Base-by-base conservation (phyloP, 2,797 vertebrate species). In the Anabacerthia variegaticeps region DNA sequence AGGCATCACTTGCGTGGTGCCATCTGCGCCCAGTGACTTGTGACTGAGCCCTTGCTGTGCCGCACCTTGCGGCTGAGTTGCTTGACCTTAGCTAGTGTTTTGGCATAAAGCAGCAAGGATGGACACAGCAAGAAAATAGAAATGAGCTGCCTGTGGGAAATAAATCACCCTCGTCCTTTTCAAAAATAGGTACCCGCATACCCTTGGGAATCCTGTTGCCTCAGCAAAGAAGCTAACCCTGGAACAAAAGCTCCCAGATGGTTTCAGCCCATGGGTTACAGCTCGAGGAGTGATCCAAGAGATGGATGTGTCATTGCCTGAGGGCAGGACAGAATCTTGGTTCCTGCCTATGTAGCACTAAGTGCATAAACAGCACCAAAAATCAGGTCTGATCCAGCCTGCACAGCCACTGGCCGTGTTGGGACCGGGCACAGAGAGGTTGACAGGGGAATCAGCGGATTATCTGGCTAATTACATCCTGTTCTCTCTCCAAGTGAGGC, bases 401-500 rank as follows among this genome's bases (percentile, higher is more conserved):
- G 87, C 44, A 32, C 89, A 92, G 91, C 82, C 91, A 85, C 71
- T 52, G 48, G 10, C 20, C 3, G 1, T 63, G 89, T 81, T 3
- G 2, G 68, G 85, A 84, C 51, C 0, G 3, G 82, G 66, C 85
- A 89, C 72, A 46, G n/a, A 41, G 75, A 91, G 76, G 92, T 91
- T 9, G 4, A 93, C 39, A 36, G 59, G 85, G 90, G 55, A 94
- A 81, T n/a, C 89, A 90, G 88, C 74, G 85, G 96, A 95, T 96
- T 96, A 96, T 87, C 88, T 81, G 91, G 66, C 79, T 97, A 96
- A 96, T 97, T 95, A 81, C 91, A 96, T 97, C 96, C 96, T 88
- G 88, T 80, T 91, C 79, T 78, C 36, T 88, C 39, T 88, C 79
- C 89, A 95, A 96, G 93, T 69, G 82, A 94, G 91, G 82, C 0